Evolutionary conservation across 2,113 vertebrate species (phyloP), one percentile per base, ranked within the genome.

Genomic region (Cinclus mexicanus): DNA sequence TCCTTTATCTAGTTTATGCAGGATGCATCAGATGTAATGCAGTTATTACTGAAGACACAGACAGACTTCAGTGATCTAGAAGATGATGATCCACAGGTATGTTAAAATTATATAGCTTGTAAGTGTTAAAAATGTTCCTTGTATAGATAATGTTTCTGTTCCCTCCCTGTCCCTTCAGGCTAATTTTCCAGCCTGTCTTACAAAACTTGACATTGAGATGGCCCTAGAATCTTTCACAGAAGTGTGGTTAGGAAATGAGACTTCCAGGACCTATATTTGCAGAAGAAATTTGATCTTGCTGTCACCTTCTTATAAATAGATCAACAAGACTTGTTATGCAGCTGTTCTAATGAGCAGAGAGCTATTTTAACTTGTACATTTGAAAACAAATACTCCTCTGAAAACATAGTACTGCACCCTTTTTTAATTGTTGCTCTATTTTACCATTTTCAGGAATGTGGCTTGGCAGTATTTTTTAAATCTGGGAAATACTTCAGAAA

Each of bases 21-120:
- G 42, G 99, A 99, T n/a, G 99, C 99, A 18, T 99, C 99, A 0
- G 99, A 99, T 42, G 99, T 99, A 88, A 99, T 99, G 99, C 99
- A 99, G 92, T 97, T 99, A 8, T 98, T 99, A 50, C 26, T 99
- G 87, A 99, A 99, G 95, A 99, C 99, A 33, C 99, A 99, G 81
- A 99, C 99, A 3, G 99, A 99, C 97, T 99, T 99, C 95, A 99
- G 98, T 63, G 99, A 99, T 79, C 97, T 99, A 97, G 99, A 99
- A 56, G 99, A 99, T 16, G 99, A 99, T 8, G 99, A 99, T 55
- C 99, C 99, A 60, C 99, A 99, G 98, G 99, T 99, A 83, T 82
- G 68, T 77, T 49, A 46, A 64, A 63, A 25, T 47, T 4, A 6
- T 47, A 0, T 37, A 59, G 9, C n/a, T 92, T 2, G 0, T 50